Evolutionary conservation across 2,888 invertebrate species (phyloP), one percentile per base, ranked within the genome.

Genomic region (Nephrotoma appendiculata): DNA sequence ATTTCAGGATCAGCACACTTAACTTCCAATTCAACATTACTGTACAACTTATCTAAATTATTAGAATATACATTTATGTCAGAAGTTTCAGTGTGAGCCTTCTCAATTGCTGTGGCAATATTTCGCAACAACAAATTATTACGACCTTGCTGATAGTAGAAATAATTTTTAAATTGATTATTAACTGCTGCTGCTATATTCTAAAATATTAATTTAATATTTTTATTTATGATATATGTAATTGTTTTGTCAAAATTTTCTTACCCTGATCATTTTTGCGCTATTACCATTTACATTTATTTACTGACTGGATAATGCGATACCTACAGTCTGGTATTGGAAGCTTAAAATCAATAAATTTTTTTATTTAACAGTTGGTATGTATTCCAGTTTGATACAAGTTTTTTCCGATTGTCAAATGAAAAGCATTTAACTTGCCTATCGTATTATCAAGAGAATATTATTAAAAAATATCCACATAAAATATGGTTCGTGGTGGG

Each of bases 1-100:
- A 99, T 98, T 0, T 96, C 96, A 1, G 94, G 94, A 91, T 99
- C 98, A 89, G 98, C 95, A 15, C 97, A 96, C 90, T 95, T 94
- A 89, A 98, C 93, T 92, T 99, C 98, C 87, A 99, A 90, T 90
- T 97, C 96, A 7, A 99, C 92, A 89, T 94, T 94, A 91, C 95
- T 96, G 90, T 94, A 98, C 57, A 99, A 92, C 91, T 95, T 96
- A 89, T 97, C 97, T 41, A 84, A 15, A 84, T 41, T 84, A n/a
- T 43, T 6, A 12, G 41, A 15, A 9, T 31, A 31, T 1, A 12
- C 5, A 31, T 57, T 15, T 57, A 19, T 19, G 57, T 19, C 19
- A 48, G 1, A 5, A 0, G 48, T 12, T 48, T 48, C 12, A 2
- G 57, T 15, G 5, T 57, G 57, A 2, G 19, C 6, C 11, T 31